Conservation (phyloP, 1,140 invertebrate genomes). For the Penaeus chinensis region DNA sequence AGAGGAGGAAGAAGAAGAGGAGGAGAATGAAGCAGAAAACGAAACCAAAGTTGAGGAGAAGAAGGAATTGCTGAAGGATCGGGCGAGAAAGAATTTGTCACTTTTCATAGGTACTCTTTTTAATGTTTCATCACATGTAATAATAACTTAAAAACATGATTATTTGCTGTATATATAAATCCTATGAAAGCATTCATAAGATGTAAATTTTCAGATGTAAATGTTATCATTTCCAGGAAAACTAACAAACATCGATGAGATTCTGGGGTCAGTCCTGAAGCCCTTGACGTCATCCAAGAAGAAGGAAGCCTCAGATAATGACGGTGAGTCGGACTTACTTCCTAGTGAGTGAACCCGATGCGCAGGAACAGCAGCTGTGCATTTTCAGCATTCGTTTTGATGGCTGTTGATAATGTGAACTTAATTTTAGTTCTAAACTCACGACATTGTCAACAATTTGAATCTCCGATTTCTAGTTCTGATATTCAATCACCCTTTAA, state of each 20-base stretch:
- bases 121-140: not conserved
- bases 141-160: too few species aligned
- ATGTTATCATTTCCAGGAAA: conserved; percentile 41
- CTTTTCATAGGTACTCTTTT: conserved; percentile 56
- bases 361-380: too few species aligned
- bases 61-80: conserved; percentile 54
- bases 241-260: conserved; percentile 62
- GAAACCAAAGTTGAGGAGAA: conserved; percentile 36
- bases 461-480: too few species aligned
- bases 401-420: too few species aligned
- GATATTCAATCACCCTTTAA: too few species aligned
- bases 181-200: too few species aligned
- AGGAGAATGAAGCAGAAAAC: conserved; percentile 19
- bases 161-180: too few species aligned
- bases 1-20: conserved; percentile 26
- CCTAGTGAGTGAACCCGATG: too few species aligned
- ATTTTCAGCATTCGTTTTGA: too few species aligned
- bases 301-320: not conserved
- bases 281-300: conserved; percentile 44
- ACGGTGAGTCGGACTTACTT: too few species aligned
- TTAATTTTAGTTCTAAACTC: too few species aligned
- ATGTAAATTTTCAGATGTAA: not conserved
- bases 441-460: too few species aligned
- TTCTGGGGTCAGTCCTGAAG: conserved; percentile 56
- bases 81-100: conserved; percentile 61